A percentile compares a stretch with the other conserved stretches of the same genome.
These are phyloP conservation scores for Vulpes vulpes DNA, from an alignment of 2,113 vertebrate species.

Conservation along the genomic window DNA sequence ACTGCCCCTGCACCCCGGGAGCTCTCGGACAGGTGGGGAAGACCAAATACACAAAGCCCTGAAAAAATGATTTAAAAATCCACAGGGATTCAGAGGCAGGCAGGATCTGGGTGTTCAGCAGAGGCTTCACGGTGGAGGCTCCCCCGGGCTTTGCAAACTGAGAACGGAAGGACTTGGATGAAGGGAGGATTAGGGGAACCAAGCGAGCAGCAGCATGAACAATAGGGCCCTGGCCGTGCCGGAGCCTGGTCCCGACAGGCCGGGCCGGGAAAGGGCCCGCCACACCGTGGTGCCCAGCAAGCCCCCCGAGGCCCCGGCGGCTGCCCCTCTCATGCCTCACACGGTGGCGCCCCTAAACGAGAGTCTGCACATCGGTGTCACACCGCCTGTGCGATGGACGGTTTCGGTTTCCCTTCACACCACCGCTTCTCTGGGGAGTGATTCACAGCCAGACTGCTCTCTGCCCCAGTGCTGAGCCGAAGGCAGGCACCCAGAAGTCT, in stretches of 20 bases:
- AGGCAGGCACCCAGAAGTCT: neutral
- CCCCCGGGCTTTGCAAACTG: neutral
- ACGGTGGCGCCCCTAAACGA: neutral
- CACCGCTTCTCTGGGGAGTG: neutral
- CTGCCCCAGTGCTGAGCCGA: neutral
- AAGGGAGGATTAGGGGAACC: neutral
- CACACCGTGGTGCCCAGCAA: fast-evolving
- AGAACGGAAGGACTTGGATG: neutral
- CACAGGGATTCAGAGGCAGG: neutral
- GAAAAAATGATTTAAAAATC: neutral
- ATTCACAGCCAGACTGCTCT: neutral
- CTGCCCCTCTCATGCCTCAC: fast-evolving
- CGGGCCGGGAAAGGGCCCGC: neutral
- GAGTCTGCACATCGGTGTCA: neutral
- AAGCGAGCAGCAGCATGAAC: neutral
- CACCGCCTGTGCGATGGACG: neutral
- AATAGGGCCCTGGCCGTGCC: neutral
- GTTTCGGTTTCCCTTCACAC: neutral
- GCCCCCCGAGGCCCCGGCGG: neutral
- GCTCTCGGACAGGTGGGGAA: neutral
- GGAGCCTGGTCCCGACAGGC: neutral
- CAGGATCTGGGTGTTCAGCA: neutral
- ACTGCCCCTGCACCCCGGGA: neutral
- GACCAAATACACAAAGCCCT: neutral
- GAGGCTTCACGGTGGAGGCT: neutral